Base-by-base conservation (phyloP, 2,113 vertebrate species). In the Arizona elegans region DNA sequence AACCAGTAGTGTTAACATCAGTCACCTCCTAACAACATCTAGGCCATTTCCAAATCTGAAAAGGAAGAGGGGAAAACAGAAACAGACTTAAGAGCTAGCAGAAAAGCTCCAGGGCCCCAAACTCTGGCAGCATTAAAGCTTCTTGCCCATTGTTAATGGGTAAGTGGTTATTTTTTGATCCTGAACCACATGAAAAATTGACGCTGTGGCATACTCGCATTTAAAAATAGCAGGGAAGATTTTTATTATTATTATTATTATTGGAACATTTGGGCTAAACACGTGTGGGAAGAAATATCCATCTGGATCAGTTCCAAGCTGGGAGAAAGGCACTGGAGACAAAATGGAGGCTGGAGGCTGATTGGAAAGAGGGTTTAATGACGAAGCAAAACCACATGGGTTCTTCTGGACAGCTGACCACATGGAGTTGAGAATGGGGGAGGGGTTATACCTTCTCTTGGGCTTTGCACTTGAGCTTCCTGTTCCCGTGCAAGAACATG, bases 1-100 rank as follows among this genome's bases (percentile, higher is more conserved):
- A 95, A 95, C 95, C 92, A 96, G 93, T 94, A 29, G 24, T 75
- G 95, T 92, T 95, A 92, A 92, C 92, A 97, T 97, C 90, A 94
- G 96, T 95, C 95, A 93, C 86, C 54, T 56, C 87, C 24, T 81
- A 92, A 96, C 95, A 94, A 93, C 90, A 43, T 0, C 91, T 91
- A 59, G 92, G 70, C 89, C 56, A 88, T 92, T 92, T 56, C 47
- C 92, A 50, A 95, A 93, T 53, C 87, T 53, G 88, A 55, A 90
- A 52, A 33, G 0, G 55, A 55, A 92, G 93, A 23, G 0, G 10
- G 70, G 29, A 53, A 75, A 81, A 17, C 23, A 89, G 81, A 43
- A 29, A 55, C 47, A 29, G 33, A 53, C 21, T 17, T 53, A 62
- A 88, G 55, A n/a, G 1, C 38, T 8, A 9, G 58, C 56, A 26